Evolutionary conservation across 2,797 vertebrate species (phyloP).

Genomic region (Apodemus agrarius): DNA sequence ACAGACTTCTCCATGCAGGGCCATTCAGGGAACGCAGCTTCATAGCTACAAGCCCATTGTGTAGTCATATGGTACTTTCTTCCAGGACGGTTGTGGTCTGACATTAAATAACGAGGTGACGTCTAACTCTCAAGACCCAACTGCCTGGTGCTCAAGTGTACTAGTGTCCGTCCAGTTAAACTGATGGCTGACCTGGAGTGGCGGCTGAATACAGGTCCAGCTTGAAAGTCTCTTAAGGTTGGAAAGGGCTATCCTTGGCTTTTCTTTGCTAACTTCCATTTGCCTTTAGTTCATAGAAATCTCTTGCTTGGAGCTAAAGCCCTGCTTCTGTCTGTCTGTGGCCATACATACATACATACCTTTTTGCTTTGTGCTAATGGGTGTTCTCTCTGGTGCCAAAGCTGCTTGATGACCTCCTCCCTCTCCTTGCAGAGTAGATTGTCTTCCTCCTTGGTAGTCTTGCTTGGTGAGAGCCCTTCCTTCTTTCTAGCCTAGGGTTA

Average conservation of each 20-base stretch:
- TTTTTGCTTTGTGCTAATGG: slow-evolving; percentile 66
- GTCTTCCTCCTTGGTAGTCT: slow-evolving; percentile 55
- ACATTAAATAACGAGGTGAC: slow-evolving; percentile 38
- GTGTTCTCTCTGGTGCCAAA: slow-evolving; percentile 30
- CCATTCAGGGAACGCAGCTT: slow-evolving; percentile 60
- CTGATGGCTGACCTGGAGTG: not conserved
- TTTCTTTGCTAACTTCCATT: slow-evolving; percentile 67
- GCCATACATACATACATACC: not conserved
- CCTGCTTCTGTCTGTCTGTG: slow-evolving; percentile 63
- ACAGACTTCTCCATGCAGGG: slow-evolving; percentile 64
- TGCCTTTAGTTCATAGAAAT: slow-evolving; percentile 67
- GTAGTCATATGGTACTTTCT: not conserved
- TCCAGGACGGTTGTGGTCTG: slow-evolving; percentile 43
- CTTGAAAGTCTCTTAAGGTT: slow-evolving; percentile 3
- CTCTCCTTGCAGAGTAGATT: slow-evolving; percentile 13
- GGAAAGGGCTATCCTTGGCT: slow-evolving; percentile 65
- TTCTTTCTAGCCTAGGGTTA: not conserved
- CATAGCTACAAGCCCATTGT: not conserved
- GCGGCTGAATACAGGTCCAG: slow-evolving; percentile 23
- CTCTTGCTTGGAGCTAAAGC: slow-evolving; percentile 67
- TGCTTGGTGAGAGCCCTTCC: not conserved
- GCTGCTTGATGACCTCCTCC: slow-evolving; percentile 38
- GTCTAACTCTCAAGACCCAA: slow-evolving; percentile 41
- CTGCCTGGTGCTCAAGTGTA: slow-evolving; percentile 44
- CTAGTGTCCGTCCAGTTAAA: not conserved